These are phyloP conservation scores for Acrossocheilus wenchowensis DNA, from an alignment of 2,797 vertebrate species.

Conservation along the genomic window DNA sequence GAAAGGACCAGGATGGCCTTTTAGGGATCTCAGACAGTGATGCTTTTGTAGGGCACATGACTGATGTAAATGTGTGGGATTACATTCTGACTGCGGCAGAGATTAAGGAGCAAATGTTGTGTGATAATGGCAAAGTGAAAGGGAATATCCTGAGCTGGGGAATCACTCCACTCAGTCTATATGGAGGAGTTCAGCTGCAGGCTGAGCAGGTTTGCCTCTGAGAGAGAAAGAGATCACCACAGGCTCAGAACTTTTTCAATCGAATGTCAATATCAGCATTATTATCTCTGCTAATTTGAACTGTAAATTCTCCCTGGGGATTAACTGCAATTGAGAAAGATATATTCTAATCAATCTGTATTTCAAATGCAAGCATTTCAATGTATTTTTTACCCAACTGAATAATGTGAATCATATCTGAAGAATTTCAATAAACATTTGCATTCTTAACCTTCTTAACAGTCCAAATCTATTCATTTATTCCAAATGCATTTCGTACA, in stretches of 20 bases:
- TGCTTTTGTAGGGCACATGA: conserved; percentile 79
- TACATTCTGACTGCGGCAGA: conserved; percentile 71
- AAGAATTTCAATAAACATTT: conserved; percentile 67
- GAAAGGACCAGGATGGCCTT: conserved; percentile 79
- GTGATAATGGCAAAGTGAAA: conserved; percentile 63
- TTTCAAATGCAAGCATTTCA: conserved; percentile 14
- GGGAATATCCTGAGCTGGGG: conserved; percentile 87
- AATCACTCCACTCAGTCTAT: conserved; percentile 75
- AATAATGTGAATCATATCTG: conserved; percentile 58
- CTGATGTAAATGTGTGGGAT: conserved; percentile 83
- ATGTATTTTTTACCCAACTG: neutral
- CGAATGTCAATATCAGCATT: conserved; percentile 33
- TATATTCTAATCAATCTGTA: neutral
- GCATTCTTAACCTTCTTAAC: neutral
- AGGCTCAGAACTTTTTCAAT: neutral
- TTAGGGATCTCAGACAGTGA: conserved; percentile 80
- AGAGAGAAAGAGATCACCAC: neutral
- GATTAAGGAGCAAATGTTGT: conserved; percentile 75
- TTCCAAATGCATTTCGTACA: neutral
- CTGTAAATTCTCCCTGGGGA: neutral
- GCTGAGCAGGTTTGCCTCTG: conserved; percentile 78
- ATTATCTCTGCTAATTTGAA: conserved; percentile 26
- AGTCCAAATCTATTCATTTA: neutral
- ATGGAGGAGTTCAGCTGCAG: conserved; percentile 81
- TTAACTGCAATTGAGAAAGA: neutral